Conservation (phyloP, 2,888 invertebrate species). For the Parthenolecanium corni region DNA sequence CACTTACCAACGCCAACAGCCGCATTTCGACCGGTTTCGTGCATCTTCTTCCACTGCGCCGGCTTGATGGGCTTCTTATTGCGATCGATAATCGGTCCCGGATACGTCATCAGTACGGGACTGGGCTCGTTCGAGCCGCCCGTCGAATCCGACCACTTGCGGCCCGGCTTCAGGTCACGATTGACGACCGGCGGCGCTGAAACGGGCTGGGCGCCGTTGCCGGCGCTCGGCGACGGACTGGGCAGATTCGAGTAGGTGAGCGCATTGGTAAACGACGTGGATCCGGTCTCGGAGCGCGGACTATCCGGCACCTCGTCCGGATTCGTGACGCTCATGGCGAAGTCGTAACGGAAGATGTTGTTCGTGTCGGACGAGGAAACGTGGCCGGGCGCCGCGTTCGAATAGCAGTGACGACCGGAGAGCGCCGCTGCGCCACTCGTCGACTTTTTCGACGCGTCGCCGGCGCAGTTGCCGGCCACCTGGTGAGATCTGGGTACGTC, state of each 20-base stretch:
- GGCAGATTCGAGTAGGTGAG: conserved; percentile 49
- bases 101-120: conserved; percentile 35
- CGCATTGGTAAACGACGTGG: conserved; percentile 42
- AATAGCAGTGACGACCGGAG: conserved; percentile 45
- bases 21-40: too few relatives aligned
- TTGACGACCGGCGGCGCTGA: conserved; percentile 62
- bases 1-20: too few relatives aligned
- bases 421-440: conserved; percentile 23
- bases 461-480: conserved; percentile 34
- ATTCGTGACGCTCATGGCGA: conserved; percentile 26
- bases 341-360: conserved; percentile 42
- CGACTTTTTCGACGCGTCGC: conserved; percentile 34
- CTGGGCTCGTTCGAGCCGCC: conserved; percentile 41
- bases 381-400: conserved; percentile 47
- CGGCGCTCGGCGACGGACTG: conserved; percentile 40
- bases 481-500: conserved; percentile 61
- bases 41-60: conserved; percentile 31
- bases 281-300: conserved; percentile 37
- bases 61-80: conserved; percentile 40
- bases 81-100: conserved; percentile 39
- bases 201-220: conserved; percentile 26
- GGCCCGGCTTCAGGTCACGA: conserved; percentile 64
- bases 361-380: conserved; percentile 36
- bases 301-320: conserved; percentile 34
- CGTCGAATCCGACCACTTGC: conserved; percentile 43